Conservation (phyloP, 1,140 invertebrate genomes). For the Rhysida immarginata region DNA sequence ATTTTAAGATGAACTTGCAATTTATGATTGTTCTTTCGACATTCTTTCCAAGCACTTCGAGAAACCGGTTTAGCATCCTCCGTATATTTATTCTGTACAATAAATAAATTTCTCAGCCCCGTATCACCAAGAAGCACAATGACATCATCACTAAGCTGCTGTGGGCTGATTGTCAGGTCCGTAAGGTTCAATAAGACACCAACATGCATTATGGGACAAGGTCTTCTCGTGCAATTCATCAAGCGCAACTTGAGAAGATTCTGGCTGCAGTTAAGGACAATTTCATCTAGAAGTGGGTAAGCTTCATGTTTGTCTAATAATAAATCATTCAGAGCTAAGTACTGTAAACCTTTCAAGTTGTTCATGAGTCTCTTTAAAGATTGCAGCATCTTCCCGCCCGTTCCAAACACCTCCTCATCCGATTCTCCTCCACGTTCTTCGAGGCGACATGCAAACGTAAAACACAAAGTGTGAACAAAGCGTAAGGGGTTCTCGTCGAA, state of each 20-base stretch:
- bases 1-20: slow-evolving; percentile 30
- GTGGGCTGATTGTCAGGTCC: slow-evolving; percentile 56
- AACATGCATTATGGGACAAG: slow-evolving; percentile 55
- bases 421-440: slow-evolving; percentile 27
- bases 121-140: slow-evolving; percentile 49
- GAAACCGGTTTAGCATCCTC: slow-evolving; percentile 15
- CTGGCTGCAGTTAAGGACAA: slow-evolving; percentile 40
- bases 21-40: slow-evolving; percentile 21
- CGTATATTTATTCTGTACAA: slow-evolving; percentile 57
- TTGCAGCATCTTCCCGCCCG: slow-evolving; percentile 42
- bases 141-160: slow-evolving; percentile 63
- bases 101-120: slow-evolving; percentile 49
- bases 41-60: slow-evolving; percentile 27
- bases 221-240: slow-evolving; percentile 56
- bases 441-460: slow-evolving; percentile 60
- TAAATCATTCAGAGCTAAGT: slow-evolving; percentile 55
- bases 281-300: slow-evolving; percentile 48
- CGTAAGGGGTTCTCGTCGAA: slow-evolving; percentile 25
- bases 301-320: slow-evolving; percentile 46
- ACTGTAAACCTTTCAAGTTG: slow-evolving; percentile 46
- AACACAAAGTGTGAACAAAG: slow-evolving; percentile 35
- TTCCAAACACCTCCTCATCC: slow-evolving; percentile 44
- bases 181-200: slow-evolving; percentile 59
- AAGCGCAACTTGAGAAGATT: slow-evolving; percentile 47
- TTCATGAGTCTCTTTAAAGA: slow-evolving; percentile 51